phyloP scores from a whole-genome alignment of 1,140 invertebrate species.

The Sarcophaga peregrina region DNA sequence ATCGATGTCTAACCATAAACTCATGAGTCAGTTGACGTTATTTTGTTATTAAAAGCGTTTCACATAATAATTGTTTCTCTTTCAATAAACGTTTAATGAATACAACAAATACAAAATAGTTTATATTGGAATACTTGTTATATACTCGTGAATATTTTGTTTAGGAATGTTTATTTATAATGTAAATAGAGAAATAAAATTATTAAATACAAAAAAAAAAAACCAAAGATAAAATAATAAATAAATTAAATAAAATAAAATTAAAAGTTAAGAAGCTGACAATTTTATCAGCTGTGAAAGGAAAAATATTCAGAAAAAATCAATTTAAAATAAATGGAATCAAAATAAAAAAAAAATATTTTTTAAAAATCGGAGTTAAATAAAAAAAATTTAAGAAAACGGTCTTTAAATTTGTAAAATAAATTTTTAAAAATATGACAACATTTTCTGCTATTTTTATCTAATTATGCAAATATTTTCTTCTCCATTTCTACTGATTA shows the following conservation, averaged over 20 bases:
- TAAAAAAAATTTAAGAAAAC: not conserved
- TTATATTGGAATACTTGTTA: no score
- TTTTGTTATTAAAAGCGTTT: conserved; percentile 4
- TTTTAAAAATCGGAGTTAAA: not conserved
- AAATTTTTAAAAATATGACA: not conserved
- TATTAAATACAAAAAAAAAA: not conserved
- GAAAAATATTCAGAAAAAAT: not conserved
- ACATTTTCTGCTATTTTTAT: not conserved
- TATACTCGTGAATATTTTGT: not conserved
- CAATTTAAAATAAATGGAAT: not conserved
- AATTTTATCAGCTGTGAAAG: not conserved
- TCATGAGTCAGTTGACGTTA: conserved; percentile 21
- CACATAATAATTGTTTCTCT: conserved; percentile 2
- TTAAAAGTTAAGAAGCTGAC: no score
- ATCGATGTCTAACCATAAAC: not conserved
- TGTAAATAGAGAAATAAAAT: not conserved
- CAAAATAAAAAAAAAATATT: not conserved
- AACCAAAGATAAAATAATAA: not conserved
- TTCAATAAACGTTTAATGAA: not conserved
- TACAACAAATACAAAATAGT: no score
- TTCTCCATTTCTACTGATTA: not conserved
- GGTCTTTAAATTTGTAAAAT: not conserved
- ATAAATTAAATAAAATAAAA: not conserved
- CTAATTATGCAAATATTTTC: conserved; percentile 16
- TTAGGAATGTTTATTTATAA: not conserved